Evolutionary conservation across 2,113 vertebrate species (phyloP).

Genomic region (Crocuta crocuta): DNA sequence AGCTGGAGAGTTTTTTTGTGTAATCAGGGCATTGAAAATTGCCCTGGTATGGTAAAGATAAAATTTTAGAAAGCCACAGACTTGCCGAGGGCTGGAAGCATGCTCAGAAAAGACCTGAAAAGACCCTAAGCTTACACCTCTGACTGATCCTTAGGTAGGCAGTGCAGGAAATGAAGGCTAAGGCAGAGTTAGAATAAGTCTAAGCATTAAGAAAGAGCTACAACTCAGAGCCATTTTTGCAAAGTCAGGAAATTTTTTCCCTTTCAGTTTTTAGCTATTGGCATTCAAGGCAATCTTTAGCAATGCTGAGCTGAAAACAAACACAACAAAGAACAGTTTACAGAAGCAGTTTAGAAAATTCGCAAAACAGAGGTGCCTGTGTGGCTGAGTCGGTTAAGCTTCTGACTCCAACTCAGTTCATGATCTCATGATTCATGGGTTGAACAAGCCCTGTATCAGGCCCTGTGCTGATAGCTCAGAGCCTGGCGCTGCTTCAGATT

Average conservation of each 20-base stretch:
- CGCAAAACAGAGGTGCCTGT: too few relatives aligned
- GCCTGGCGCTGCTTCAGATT: too few relatives aligned
- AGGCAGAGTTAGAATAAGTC: background rate
- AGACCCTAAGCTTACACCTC: background rate
- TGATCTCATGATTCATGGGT: too few relatives aligned
- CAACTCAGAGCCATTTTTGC: background rate
- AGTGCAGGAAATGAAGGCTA: background rate
- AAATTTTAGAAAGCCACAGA: conserved; percentile 14
- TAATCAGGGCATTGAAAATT: background rate
- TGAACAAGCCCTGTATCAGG: too few relatives aligned
- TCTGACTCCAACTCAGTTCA: too few relatives aligned
- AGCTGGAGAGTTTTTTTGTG: background rate
- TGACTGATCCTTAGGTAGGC: background rate
- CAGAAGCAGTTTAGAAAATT: conserved; percentile 8
- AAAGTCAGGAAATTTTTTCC: background rate
- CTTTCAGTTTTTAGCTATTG: background rate
- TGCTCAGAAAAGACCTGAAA: background rate
- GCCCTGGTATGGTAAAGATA: background rate
- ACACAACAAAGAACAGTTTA: background rate
- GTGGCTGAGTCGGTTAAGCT: background rate
- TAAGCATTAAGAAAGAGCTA: background rate
- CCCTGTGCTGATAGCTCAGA: too few relatives aligned
- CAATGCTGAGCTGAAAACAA: background rate
- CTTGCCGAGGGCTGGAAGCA: background rate
- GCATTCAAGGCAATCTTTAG: background rate